A percentile compares a stretch with the other conserved stretches of the same genome.
These are phyloP conservation scores for Lasioglossum leucozonium DNA, from an alignment of 2,888 invertebrate species.

Conservation along the genomic window DNA sequence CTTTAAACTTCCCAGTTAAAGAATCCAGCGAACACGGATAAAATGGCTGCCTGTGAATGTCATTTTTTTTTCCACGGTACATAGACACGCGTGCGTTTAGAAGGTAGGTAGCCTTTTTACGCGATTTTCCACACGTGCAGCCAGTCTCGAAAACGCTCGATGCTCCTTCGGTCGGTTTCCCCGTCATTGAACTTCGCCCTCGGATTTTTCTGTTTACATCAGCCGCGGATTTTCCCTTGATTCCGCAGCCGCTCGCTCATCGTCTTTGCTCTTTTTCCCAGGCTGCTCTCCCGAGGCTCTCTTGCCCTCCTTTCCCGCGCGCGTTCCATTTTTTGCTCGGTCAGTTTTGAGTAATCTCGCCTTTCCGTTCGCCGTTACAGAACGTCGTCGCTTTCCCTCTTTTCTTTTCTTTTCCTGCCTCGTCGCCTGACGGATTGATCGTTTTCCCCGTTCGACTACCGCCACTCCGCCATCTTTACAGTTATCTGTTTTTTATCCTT, in stretches of 20 bases:
- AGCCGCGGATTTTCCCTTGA: slow-evolving; percentile 2
- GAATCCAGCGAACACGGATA: not conserved
- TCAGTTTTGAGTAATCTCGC: slow-evolving; percentile 21
- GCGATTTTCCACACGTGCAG: slow-evolving; percentile 6
- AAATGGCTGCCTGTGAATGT: not conserved
- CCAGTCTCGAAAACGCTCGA: not conserved
- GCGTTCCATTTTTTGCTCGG: slow-evolving; percentile 16
- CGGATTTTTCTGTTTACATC: not conserved
- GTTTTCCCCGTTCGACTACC: not conserved
- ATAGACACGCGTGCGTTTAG: not conserved
- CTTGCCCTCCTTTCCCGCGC: not conserved
- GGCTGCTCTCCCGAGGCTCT: not conserved
- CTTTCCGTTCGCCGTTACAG: slow-evolving; percentile 9
- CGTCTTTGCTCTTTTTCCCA: slow-evolving; percentile 7
- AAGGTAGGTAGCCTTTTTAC: not conserved
- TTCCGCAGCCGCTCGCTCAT: slow-evolving; percentile 1
- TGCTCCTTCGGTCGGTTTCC: slow-evolving; percentile 17
- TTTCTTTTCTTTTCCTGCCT: not conserved
- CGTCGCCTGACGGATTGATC: not conserved
- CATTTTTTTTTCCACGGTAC: not conserved
- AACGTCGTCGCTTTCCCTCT: not conserved
- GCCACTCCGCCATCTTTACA: not conserved
- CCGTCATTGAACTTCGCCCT: slow-evolving; percentile 30
- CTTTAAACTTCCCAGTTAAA: not conserved
- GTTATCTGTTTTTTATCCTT: not conserved